These are phyloP conservation scores for Scylla paramamosain DNA, from an alignment of 1,140 invertebrate species.

Conservation along the genomic window DNA sequence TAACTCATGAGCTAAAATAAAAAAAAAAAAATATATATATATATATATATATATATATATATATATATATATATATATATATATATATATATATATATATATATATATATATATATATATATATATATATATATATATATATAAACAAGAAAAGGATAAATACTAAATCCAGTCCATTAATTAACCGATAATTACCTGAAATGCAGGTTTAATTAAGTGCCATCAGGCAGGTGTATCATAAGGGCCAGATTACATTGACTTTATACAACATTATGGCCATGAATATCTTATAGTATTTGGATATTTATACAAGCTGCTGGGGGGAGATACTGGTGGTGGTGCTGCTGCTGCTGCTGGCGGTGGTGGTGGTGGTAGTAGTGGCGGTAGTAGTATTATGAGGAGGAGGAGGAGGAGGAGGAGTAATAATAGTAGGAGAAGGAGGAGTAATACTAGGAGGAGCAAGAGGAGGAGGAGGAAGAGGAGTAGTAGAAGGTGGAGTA, in stretches of 20 bases:
- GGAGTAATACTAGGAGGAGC: neutral
- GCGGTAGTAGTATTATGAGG: neutral
- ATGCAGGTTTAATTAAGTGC: neutral
- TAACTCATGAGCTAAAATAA: neutral
- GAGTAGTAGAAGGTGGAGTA: too few species aligned
- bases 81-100: too few species aligned
- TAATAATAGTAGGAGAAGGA: neutral
- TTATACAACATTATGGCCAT: neutral
- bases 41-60: too few species aligned
- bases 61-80: too few species aligned
- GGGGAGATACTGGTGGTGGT: neutral
- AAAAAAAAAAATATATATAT: too few species aligned
- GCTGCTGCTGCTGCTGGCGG: neutral
- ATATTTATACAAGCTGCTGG: neutral
- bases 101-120: too few species aligned
- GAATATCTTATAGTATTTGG: neutral
- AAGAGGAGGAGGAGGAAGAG: too few species aligned
- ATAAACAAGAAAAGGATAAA: neutral
- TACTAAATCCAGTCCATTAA: conserved; percentile 15
- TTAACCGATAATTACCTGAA: conserved; percentile 23
- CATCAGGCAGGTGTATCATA: neutral
- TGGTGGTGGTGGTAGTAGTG: neutral
- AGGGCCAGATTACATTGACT: neutral
- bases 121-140: too few species aligned
- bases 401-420: too few species aligned